Base-by-base conservation (phyloP, 2,797 vertebrate species). In the Champsocephalus gunnari region DNA sequence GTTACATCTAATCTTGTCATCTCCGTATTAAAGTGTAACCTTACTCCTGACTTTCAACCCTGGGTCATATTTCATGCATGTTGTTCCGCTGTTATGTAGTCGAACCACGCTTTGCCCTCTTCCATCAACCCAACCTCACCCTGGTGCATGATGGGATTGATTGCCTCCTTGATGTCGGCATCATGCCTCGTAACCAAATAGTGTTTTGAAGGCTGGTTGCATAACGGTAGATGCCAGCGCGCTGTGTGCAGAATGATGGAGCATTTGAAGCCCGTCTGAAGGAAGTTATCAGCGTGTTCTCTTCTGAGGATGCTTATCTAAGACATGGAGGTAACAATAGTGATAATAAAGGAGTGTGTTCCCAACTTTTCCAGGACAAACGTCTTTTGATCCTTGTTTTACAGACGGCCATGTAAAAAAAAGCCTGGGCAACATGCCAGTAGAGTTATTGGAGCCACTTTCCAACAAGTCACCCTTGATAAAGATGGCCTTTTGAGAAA, bases 141-240 rank as follows among this genome's bases (percentile, higher is more conserved):
- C 67, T 2, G 45, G 21, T 88, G 78, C 83, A 87, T 78, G 71
- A 82, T 77, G 86, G 83, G 87, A 90, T 77, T 77, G 83, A 86
- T 82, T 73, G 64, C 77, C 71, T 84, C 75, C 88, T 88, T 83
- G 77, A 85, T 83, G 73, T 68, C 47, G 5, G 65, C 68, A 65
- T 86, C 82, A 59, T 75, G 82, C 57, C 79, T 83, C 44, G 64
- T 67, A 78, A 79, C 83, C 72, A 77, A 86, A 82, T 45, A 19
- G 71, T 41, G 70, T 77, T 83, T 68, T 75, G 62, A 79, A 83
- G 72, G 75, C 51, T 53, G 0, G 81, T 91, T 93, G 79, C 67
- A 12, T 90, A 90, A 90, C 72, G 0, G 17, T 5, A 38, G 72
- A 55, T 24, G 49, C 65, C 67, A 4, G 60, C n/a, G 9, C 8